Evolutionary conservation across 2,113 vertebrate species (phyloP).

Genomic region (Haemorhous mexicanus): DNA sequence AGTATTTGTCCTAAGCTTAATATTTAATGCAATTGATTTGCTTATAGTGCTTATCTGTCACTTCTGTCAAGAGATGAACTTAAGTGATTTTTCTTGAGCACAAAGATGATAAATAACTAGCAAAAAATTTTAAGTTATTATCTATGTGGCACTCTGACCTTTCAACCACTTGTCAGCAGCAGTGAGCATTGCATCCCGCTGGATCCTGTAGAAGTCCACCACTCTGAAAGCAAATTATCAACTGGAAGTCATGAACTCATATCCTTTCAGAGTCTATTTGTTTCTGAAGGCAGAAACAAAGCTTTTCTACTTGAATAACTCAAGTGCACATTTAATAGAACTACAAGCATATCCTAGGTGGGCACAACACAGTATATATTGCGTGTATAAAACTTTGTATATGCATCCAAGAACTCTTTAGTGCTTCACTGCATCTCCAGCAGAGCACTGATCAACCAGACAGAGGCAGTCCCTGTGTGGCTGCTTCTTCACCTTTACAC

Average conservation of each 20-base stretch:
- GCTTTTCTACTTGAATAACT: background rate
- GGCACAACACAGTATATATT: background rate
- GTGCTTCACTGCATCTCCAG: background rate
- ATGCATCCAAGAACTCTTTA: background rate
- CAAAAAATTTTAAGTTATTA: background rate
- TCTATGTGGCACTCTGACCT: constrained; percentile 72
- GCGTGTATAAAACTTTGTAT: background rate
- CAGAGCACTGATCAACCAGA: background rate
- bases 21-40: constrained; percentile 16
- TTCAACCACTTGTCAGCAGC: constrained; percentile 91
- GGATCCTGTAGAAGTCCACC: constrained; percentile 86
- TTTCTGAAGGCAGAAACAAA: background rate
- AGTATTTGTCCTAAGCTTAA: background rate
- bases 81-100: constrained; percentile 1
- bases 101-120: background rate
- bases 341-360: background rate
- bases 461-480: background rate
- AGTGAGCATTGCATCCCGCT: constrained; percentile 83
- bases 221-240: constrained; percentile 74
- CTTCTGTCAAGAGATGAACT: background rate
- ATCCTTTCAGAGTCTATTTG: background rate
- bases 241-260: background rate
- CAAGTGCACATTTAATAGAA: background rate
- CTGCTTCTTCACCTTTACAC: background rate
- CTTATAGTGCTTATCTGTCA: background rate